A percentile compares a stretch with the other conserved stretches of the same genome.
Conservation (phyloP, 2,797 vertebrate genomes). For the Loris lydekkerianus region DNA sequence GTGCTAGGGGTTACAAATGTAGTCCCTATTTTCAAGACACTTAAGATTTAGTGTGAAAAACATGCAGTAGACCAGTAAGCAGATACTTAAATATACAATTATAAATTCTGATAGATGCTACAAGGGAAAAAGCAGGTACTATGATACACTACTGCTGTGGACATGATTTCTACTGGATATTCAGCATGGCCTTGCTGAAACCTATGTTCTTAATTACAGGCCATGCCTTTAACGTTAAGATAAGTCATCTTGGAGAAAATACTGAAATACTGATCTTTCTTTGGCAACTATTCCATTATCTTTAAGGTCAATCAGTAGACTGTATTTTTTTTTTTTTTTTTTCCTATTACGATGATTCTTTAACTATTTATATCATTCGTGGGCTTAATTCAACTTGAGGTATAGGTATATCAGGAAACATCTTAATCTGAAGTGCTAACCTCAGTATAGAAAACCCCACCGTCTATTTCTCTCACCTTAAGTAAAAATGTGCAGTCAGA, state of each 20-base stretch:
- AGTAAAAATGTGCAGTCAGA: not conserved
- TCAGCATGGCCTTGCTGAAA: not conserved
- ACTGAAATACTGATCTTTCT: constrained; percentile 14
- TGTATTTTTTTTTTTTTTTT: not conserved
- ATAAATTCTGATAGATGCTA: constrained; percentile 19
- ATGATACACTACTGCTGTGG: not conserved
- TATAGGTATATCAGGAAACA: not conserved
- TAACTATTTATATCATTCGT: constrained; percentile 24
- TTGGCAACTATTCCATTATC: constrained; percentile 25
- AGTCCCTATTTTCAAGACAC: not conserved
- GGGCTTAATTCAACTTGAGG: not conserved
- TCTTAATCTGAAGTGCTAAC: constrained; percentile 39
- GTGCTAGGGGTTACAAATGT: not conserved
- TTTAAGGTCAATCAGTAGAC: constrained; percentile 7
- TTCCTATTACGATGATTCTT: not conserved
- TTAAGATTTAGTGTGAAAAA: not conserved
- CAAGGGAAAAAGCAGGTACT: not conserved
- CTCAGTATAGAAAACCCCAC: not conserved
- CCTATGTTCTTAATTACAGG: constrained; percentile 56
- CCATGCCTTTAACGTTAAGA: constrained; percentile 21
- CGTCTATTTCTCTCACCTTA: not conserved
- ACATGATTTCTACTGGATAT: constrained; percentile 1
- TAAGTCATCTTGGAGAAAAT: constrained; percentile 36
- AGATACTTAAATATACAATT: not conserved
- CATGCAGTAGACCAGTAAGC: not conserved